These are phyloP conservation scores for Saccostrea cuccullata DNA, from an alignment of 1,140 invertebrate genomes.

Conservation along the genomic window DNA sequence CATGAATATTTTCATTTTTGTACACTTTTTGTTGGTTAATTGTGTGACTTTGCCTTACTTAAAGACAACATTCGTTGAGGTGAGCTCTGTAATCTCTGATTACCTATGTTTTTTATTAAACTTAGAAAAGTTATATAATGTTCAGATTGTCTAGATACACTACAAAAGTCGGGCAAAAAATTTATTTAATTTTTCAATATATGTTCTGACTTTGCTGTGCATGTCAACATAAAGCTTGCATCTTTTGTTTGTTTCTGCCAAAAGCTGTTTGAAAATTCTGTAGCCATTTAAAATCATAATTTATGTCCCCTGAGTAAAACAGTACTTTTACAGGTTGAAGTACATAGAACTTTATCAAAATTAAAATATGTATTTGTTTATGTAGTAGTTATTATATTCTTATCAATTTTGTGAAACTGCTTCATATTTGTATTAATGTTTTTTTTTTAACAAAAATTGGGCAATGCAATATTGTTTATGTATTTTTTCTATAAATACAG, in stretches of 20 bases:
- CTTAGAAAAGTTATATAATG: too few relatives aligned
- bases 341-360: background rate
- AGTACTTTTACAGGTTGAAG: background rate
- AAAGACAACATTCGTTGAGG: too few relatives aligned
- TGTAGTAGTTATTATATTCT: background rate
- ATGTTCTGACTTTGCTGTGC: too few relatives aligned
- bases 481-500: background rate
- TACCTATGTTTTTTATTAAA: too few relatives aligned
- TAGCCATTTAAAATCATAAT: background rate
- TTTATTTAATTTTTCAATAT: too few relatives aligned
- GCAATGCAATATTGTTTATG: conserved; percentile 28
- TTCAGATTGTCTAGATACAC: too few relatives aligned
- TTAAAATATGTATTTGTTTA: background rate
- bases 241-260: background rate
- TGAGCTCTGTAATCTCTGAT: too few relatives aligned
- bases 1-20: too few relatives aligned
- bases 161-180: too few relatives aligned
- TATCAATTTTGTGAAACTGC: background rate
- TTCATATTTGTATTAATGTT: background rate
- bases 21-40: too few relatives aligned
- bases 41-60: too few relatives aligned
- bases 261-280: background rate
- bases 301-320: background rate
- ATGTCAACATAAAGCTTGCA: background rate
- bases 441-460: background rate